Evolutionary conservation across 2,797 vertebrate species (phyloP).

Genomic region (Scolopax bukidnonensis): DNA sequence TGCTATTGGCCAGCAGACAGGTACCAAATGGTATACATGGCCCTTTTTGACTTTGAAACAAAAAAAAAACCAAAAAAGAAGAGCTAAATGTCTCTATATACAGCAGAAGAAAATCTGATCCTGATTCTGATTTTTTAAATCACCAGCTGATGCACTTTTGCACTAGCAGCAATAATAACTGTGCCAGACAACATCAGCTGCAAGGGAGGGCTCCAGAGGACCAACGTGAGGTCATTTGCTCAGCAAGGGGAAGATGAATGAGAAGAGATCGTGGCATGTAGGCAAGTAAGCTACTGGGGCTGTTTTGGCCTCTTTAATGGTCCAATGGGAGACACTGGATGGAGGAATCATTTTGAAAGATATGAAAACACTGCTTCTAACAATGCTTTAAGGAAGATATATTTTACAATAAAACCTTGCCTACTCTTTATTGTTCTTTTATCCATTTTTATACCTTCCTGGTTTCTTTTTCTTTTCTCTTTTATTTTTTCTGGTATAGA

Average conservation of each 20-base stretch:
- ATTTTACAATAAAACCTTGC: constrained; percentile 38
- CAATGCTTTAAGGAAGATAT: constrained; percentile 23
- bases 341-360: constrained; percentile 10
- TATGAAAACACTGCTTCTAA: constrained; percentile 27
- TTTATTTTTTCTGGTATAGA: not conserved
- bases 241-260: not conserved
- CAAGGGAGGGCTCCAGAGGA: not conserved
- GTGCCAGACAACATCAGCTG: not conserved
- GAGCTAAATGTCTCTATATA: not conserved
- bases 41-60: not conserved
- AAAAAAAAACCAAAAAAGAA: not conserved
- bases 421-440: constrained; percentile 43
- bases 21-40: not conserved
- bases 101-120: not conserved
- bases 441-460: constrained; percentile 4
- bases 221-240: not conserved
- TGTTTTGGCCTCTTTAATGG: constrained; percentile 43
- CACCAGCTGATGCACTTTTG: not conserved
- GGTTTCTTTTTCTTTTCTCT: not conserved
- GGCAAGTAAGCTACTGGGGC: not conserved
- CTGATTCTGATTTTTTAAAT: not conserved
- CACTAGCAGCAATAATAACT: not conserved
- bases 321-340: not conserved
- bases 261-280: not conserved
- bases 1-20: not conserved